Evolutionary conservation across 1,140 invertebrate genomes (phyloP).

Genomic region (Ganaspis sp.): DNA sequence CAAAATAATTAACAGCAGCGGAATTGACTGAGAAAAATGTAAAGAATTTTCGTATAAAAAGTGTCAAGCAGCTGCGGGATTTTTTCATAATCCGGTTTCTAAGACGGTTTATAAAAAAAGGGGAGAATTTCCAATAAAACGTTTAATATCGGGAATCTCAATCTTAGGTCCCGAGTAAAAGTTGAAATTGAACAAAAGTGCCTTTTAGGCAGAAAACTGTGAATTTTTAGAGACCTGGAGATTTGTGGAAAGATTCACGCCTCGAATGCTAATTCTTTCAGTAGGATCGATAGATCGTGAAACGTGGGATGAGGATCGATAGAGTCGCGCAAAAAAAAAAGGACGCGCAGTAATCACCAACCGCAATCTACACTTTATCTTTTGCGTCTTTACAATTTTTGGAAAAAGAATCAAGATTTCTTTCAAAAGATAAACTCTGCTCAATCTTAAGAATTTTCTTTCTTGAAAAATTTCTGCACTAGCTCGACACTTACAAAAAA

Average conservation of each 20-base stretch:
- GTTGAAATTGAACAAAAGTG: too few relatives aligned
- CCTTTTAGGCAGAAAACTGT: conserved; percentile 24
- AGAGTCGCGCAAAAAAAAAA: conserved; percentile 21
- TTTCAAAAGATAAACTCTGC: too few relatives aligned
- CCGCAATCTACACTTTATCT: conserved; percentile 49
- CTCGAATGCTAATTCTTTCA: conserved; percentile 65
- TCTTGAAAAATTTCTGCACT: too few relatives aligned
- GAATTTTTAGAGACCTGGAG: conserved; percentile 34
- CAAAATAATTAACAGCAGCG: too few relatives aligned
- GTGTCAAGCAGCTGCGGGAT: too few relatives aligned
- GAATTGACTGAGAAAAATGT: too few relatives aligned
- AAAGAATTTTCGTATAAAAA: too few relatives aligned
- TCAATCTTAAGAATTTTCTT: too few relatives aligned
- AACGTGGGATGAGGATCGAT: conserved; percentile 30
- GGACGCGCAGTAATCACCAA: conserved; percentile 42
- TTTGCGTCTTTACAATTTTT: too few relatives aligned
- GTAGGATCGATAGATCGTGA: conserved; percentile 50
- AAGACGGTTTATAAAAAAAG: conserved; percentile 19
- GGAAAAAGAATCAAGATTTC: too few relatives aligned
- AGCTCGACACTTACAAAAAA: too few relatives aligned
- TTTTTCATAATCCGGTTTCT: too few relatives aligned
- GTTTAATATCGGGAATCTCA: conserved; percentile 19
- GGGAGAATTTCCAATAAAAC: neutral
- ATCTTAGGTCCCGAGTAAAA: neutral
- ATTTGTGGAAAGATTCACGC: conserved; percentile 55